phyloP scores from a whole-genome alignment of 2,113 vertebrate genomes.

The Jacana jacana region DNA sequence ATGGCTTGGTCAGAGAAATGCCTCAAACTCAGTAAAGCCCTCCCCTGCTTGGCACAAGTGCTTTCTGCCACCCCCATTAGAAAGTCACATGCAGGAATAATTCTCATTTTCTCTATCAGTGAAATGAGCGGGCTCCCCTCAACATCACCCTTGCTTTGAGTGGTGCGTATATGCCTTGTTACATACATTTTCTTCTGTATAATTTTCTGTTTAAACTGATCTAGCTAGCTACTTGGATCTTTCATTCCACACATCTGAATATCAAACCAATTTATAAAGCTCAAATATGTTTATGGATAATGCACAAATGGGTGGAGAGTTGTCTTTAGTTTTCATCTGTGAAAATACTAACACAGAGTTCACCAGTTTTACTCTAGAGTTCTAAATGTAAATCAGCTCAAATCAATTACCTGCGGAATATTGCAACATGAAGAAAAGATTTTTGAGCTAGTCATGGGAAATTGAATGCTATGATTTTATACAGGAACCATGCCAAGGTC shows the following conservation, averaged over 20 bases:
- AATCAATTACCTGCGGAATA: conserved; percentile 17
- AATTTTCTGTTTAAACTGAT: not conserved
- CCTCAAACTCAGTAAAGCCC: not conserved
- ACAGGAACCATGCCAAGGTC: not conserved
- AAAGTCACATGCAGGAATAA: not conserved
- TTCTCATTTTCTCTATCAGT: not conserved
- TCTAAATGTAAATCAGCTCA: not conserved
- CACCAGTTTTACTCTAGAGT: not conserved
- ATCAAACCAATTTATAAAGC: not conserved
- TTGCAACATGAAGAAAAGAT: not conserved
- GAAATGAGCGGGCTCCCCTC: not conserved
- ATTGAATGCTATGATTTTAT: not conserved
- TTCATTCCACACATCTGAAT: not conserved
- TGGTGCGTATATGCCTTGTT: not conserved
- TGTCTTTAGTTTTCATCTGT: not conserved
- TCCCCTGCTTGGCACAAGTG: not conserved
- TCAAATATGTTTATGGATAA: not conserved
- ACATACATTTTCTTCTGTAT: not conserved
- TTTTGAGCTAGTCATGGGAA: not conserved
- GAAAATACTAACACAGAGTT: not conserved
- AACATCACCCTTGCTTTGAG: not conserved
- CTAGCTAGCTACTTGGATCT: not conserved
- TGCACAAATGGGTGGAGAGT: not conserved
- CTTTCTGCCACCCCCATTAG: not conserved
- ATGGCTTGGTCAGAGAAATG: not conserved